Base-by-base conservation (phyloP, 2,888 invertebrate species). In the Drosophila seclusa region DNA sequence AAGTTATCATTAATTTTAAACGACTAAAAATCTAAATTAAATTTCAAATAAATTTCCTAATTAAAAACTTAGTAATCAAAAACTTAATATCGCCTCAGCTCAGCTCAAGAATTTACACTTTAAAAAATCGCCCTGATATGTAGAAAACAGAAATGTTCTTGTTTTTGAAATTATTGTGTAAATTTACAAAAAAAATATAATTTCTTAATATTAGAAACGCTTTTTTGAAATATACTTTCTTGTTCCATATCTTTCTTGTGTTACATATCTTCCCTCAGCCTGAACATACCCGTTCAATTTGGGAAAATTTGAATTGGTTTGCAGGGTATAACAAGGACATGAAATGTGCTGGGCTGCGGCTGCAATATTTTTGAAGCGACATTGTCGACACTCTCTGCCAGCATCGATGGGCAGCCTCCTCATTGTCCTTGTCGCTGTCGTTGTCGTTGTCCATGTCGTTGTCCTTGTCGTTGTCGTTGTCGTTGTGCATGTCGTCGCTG, bases 341-440 rank as follows among this genome's bases (percentile, higher is more conserved):
- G 78, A 76, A 87, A 84, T 85, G 85, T 54, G 54, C 36, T 36
- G 13, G n/a, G 27, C n/a, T 38, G 32, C 36, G 85, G 78, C 80
- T 79, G 81, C 81, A 81, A 90, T 90, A 88, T 90, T 87, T 86
- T 87, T 85, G 88, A 90, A 80, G 87, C 84, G 86, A 87, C 89
- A 82, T 80, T 90, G 87, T 89, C 90, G 89, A 78, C 89, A 86
- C 83, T 81, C 70, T 40, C 32, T 36, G 49, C 34, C 48, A 57
- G 57, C 71, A 83, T 86, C 85, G 85, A 85, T 85, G 83, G 71
- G 66, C 66, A 16, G 45, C 45, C 45, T 45, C 45, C 45, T 24
- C 70, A 45, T 70, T 45, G 48, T 45, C 36, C 16, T 24, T 11
- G 2, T 58, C 36, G 42, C 7, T 29, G 49, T 34, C 67, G 66